Conservation (phyloP, 2,113 vertebrate genomes). For the Tichodroma muraria region DNA sequence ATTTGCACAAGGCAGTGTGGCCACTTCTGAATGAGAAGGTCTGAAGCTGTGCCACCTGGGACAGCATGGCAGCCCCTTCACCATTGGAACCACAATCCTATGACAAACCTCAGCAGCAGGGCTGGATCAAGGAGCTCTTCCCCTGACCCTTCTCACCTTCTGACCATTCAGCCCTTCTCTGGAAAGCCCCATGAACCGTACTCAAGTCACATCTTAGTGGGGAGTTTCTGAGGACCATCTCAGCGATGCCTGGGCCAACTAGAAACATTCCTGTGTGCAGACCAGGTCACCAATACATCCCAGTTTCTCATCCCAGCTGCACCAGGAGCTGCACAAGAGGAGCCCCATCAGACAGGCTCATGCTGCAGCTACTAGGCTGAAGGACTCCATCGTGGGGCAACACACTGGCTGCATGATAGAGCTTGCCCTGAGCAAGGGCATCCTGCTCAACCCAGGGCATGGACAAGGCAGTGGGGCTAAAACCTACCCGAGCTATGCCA, state of each 20-base stretch:
- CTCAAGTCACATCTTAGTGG: neutral
- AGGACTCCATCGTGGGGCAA: neutral
- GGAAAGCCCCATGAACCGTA: neutral
- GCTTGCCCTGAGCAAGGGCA: neutral
- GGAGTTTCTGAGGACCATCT: neutral
- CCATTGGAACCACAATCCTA: fast-evolving
- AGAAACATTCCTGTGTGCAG: neutral
- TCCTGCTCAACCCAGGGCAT: neutral
- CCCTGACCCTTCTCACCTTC: neutral
- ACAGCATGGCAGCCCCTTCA: neutral
- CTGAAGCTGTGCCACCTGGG: neutral
- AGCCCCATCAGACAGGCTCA: neutral
- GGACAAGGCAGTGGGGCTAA: neutral
- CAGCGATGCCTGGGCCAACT: no score
- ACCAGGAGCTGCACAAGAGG: neutral
- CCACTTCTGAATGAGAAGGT: neutral
- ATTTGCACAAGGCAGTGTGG: neutral
- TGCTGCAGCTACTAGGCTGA: neutral
- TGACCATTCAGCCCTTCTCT: neutral
- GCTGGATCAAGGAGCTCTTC: neutral
- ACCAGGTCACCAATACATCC: fast-evolving
- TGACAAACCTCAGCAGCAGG: fast-evolving
- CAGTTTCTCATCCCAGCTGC: neutral
- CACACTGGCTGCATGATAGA: fast-evolving
- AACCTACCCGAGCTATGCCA: fast-evolving